A percentile compares a stretch with the other conserved stretches of the same genome.
phyloP scores from a whole-genome alignment of 1,140 invertebrate species.

The Bombus breviceps region DNA sequence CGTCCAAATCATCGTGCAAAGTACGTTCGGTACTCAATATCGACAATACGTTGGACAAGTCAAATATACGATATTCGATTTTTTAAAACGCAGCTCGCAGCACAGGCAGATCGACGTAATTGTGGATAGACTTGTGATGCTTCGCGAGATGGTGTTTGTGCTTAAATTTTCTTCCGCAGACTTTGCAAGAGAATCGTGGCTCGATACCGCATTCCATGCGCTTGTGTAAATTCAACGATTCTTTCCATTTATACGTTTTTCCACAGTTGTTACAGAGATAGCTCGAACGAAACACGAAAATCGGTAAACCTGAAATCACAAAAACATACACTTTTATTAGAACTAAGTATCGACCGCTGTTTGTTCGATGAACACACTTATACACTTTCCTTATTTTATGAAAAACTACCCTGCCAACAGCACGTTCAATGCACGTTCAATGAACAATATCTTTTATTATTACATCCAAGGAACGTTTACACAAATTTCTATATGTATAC shows the following conservation, averaged over 20 bases:
- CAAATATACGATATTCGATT: not conserved
- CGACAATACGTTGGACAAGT: not conserved
- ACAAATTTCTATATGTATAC: not conserved
- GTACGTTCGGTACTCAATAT: no score
- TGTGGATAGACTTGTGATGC: constrained; percentile 74
- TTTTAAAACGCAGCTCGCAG: not conserved
- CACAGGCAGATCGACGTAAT: constrained; percentile 20
- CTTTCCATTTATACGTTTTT: constrained; percentile 84
- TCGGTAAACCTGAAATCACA: constrained; percentile 64
- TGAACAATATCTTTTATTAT: constrained; percentile 15
- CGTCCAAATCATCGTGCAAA: not conserved
- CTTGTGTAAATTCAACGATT: constrained; percentile 83
- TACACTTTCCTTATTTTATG: not conserved
- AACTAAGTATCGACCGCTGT: not conserved
- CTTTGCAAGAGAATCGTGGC: constrained; percentile 80
- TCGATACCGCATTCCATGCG: constrained; percentile 80
- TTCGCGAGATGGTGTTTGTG: constrained; percentile 78
- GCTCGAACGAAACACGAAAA: constrained; percentile 31
- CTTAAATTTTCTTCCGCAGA: constrained; percentile 80
- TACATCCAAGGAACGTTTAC: not conserved
- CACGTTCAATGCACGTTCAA: not conserved
- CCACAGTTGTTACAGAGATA: constrained; percentile 84
- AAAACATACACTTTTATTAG: constrained; percentile 39
- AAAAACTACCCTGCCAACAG: no score
- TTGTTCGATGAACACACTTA: not conserved